Evolutionary conservation across 2,888 invertebrate species (phyloP), one percentile per base, ranked within the genome.

Genomic region (Eurois occulta): DNA sequence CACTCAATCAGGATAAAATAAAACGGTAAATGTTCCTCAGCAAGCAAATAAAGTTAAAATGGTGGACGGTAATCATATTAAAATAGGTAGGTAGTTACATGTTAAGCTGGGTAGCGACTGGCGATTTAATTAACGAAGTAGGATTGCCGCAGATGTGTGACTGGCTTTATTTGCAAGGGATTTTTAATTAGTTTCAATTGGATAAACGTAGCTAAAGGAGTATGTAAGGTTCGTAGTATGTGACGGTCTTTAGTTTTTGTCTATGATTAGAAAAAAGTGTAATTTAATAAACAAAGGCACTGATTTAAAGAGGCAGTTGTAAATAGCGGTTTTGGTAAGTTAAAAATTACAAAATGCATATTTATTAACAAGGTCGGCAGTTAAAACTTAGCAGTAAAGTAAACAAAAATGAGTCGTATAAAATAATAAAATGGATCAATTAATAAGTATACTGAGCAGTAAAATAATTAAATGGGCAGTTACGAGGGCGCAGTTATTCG

Each of bases 101-200:
- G 24, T 24, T 3, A 32, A 41, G 35, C 52, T 46, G 24, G 11
- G 46, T 62, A 18, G 41, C 28, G 58, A 80, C 48, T 13, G 43
- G 1, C 28, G 24, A 75, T 80, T 85, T 38, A 68, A 80, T 60
- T 72, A 85, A 67, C 8, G 60, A 58, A 16, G 18, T 13, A 35
- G 32, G n/a, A 46, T 55, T 58, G 21, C 35, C 35, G 46, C 46
- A 38, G 48, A 64, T 72, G 38, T 60, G 62, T 52, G 28, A 68
- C 78, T 60, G n/a, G 46, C 8, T 52, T 32, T 35, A 83, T 83
- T 66, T 32, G 38, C 10, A 28, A 18, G 2, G 7, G 32, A 10
- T 24, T 75, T 60, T 52, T 16, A 76, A 76, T 43, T 38, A 11
- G 62, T 38, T 64, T 16, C 3, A 74, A 32, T 81, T 73, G 10